Evolutionary conservation across 2,113 vertebrate genomes (phyloP), one percentile per base, ranked within the genome.

Genomic region (Mixornis gularis): DNA sequence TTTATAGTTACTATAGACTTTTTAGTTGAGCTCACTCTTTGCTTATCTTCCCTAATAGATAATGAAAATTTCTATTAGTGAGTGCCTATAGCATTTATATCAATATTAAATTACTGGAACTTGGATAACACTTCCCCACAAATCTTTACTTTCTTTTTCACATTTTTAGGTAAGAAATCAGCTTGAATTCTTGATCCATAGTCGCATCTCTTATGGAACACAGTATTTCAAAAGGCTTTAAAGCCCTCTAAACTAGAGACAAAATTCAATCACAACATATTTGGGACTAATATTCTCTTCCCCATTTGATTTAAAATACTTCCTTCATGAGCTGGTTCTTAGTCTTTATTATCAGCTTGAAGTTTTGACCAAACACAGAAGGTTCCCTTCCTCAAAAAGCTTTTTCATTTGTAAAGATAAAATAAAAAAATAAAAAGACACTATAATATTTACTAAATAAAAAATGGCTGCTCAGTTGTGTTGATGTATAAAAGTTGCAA

Each of bases 71-170:
- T 85, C 14, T 62, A 2, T 26, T 49, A 49, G 0, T 76, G 40
- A 36, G 3, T 8, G 3, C 29, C 16, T 68, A 3, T 17, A 56
- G 16, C 8, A 40, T 84, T 78, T 64, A 49, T 10, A 7, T 91
- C 13, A 83, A 29, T 8, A 2, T 17, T 59, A 82, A 64, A 60
- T 60, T 41, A 36, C 18, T 63, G 36, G 44, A 76, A 80, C 3
- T 80, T 83, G 25, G 3, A 2, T 58, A 65, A 43, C 13, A 13
- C 4, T 60, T 72, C 11, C 44, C 5, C 8, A 21, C 0, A 0
- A 83, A 5, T 7, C 5, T 77, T 76, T 89, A 13, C 24, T 76
- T 85, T 58, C 5, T 9, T 64, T 83, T 80, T 44, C 8, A 40
- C 3, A 13, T 41, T 80, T 62, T 89, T 29, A 83, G n/a, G 62